These are phyloP conservation scores for Corydoras maculifer DNA, from an alignment of 2,113 vertebrate species.

Conservation along the genomic window DNA sequence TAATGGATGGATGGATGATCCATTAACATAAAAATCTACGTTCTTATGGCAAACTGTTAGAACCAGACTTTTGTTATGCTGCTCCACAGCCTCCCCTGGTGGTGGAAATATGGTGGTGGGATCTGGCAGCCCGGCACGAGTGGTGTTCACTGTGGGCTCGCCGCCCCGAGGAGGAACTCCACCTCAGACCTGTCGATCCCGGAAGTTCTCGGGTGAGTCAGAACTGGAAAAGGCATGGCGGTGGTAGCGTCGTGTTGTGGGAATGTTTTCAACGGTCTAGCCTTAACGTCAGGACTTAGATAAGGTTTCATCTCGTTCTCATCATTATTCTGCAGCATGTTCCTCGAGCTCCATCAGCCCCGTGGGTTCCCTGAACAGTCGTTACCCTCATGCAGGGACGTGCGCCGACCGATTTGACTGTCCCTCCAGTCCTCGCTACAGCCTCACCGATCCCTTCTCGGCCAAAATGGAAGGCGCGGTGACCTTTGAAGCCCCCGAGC, in stretches of 20 bases:
- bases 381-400: conserved; percentile 69
- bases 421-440: conserved; percentile 72
- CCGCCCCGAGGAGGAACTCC: conserved; percentile 85
- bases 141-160: conserved; percentile 94
- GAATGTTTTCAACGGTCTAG: no score
- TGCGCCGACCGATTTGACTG: conserved; percentile 72
- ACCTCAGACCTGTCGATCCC: conserved; percentile 72
- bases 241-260: no score
- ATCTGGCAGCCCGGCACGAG: conserved; percentile 78
- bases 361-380: conserved; percentile 75
- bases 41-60: no score
- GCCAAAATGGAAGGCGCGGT: conserved; percentile 79
- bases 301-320: no score
- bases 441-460: conserved; percentile 72
- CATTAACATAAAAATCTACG: no score
- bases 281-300: no score
- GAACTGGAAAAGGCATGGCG: not conserved
- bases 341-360: conserved; percentile 84
- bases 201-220: conserved; percentile 83
- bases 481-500: conserved; percentile 87
- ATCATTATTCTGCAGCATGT: conserved; percentile 56
- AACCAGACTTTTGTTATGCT: not conserved
- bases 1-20: no score
- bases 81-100: conserved; percentile 67
- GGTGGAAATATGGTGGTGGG: conserved; percentile 66